Evolutionary conservation across 2,888 invertebrate genomes (phyloP).

Genomic region (Ganaspis brasiliensis): DNA sequence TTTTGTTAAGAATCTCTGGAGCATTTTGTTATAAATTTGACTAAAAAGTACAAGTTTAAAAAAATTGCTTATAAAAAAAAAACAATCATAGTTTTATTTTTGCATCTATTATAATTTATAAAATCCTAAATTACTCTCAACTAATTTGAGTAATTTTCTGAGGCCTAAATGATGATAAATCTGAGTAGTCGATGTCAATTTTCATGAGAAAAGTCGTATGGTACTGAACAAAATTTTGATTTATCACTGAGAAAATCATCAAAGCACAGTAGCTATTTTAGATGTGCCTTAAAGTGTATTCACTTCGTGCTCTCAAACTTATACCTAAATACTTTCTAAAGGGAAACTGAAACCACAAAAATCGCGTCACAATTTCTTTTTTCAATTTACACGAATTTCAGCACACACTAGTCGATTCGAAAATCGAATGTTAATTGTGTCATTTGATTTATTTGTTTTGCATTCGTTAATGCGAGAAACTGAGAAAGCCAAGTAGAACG

Average conservation of each 20-base stretch:
- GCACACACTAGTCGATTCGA: constrained; percentile 17
- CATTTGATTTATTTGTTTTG: constrained; percentile 69
- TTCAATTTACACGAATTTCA: constrained; percentile 20
- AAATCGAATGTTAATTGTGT: constrained; percentile 55
- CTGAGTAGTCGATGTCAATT: constrained; percentile 24
- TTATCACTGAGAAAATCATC: constrained; percentile 19
- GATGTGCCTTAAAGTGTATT: constrained; percentile 46
- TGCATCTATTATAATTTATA: too few relatives aligned
- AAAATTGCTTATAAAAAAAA: too few relatives aligned
- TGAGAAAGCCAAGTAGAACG: constrained; percentile 74
- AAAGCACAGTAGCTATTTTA: constrained; percentile 43
- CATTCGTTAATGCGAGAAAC: constrained; percentile 67
- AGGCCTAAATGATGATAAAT: constrained; percentile 38
- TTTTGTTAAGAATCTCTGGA: too few relatives aligned
- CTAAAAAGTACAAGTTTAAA: too few relatives aligned
- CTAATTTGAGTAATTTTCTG: background rate
- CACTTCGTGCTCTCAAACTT: constrained; percentile 39
- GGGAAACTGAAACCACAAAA: constrained; percentile 19
- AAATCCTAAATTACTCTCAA: constrained; percentile 18
- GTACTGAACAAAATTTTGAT: constrained; percentile 1
- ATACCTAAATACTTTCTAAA: constrained; percentile 8
- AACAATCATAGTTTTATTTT: too few relatives aligned
- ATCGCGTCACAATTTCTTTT: constrained; percentile 26
- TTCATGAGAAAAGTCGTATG: constrained; percentile 14
- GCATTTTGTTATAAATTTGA: too few relatives aligned